Evolutionary conservation across 2,113 vertebrate species (phyloP), one percentile per base, ranked within the genome.

Genomic region (Megalops atlanticus): DNA sequence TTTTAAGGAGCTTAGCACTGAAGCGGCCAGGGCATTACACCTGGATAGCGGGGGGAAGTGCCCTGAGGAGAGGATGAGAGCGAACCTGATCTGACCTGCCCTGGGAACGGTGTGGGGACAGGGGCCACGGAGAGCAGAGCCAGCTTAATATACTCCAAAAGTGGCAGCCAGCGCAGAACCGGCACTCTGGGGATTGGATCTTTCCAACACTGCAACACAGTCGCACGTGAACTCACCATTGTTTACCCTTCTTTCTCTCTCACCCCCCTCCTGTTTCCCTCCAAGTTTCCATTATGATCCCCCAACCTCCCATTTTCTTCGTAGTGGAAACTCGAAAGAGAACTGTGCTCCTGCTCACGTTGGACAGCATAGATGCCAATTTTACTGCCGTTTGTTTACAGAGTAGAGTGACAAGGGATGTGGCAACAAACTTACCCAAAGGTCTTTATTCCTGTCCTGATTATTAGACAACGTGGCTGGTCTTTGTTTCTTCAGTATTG

Each of bases 1-100:
- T 78, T 86, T 80, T 85, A 82, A 86, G 87, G 74, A 78, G 82
- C 83, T 89, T 86, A 85, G 77, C 72, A 84, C 77, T 86, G 80
- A 82, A 85, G 80, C 81, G 85, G 82, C 83, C 81, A 41, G 78
- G 83, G 78, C 76, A 35, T 18, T 78, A 80, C 83, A 85, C 87
- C 83, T 84, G 85, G 58, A 64, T 64, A 27, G 24, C 7, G 58
- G 58, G 31, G 31, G 58, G n/a, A 31, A 24, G 49, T 21, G 2
- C 49, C 18, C 18, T 2, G 49, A 21, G 49, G 54, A 83, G 73
- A 73, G 8, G 68, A 52, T 15, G 31, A 1, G 81, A 82, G 79
- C 76, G 84, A 84, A 33, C 35, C 64, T 2, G 2, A 11, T 68
- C 36, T 36, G 24, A 58, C 15, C 52, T 58, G 15, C 24, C 31